Conservation (phyloP, 2,888 invertebrate species). For the Pandemis corylana region DNA sequence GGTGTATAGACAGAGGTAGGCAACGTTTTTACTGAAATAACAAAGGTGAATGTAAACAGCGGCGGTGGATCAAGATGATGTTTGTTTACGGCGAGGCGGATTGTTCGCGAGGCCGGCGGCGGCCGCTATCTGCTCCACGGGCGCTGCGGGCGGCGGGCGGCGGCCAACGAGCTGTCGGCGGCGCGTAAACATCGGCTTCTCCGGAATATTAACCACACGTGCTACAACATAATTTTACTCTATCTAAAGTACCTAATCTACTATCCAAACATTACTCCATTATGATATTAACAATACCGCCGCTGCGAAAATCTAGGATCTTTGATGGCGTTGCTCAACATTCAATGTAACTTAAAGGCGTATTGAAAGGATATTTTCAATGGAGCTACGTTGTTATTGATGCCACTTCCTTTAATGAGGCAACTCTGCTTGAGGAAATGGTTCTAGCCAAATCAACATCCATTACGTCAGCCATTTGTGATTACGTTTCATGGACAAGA, state of each 20-base stretch:
- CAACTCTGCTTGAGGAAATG: background rate
- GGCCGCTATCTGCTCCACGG: background rate
- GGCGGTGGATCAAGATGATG: background rate
- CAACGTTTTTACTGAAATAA: background rate
- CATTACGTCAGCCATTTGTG: background rate
- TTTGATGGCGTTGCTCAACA: no score
- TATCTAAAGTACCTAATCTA: background rate
- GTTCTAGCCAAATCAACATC: background rate
- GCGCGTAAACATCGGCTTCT: background rate
- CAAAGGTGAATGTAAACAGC: constrained; percentile 3
- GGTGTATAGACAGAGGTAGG: background rate
- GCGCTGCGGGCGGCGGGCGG: background rate
- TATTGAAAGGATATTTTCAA: no score
- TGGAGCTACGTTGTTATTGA: background rate
- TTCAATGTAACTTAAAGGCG: no score
- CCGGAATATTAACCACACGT: constrained; percentile 30
- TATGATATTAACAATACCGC: no score
- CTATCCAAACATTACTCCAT: no score
- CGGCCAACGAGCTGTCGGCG: background rate
- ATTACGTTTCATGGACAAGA: no score
- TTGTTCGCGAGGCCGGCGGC: background rate
- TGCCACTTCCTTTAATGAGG: no score
- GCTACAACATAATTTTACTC: constrained; percentile 14
- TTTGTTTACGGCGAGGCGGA: background rate
- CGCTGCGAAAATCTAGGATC: no score